Conservation (phyloP, 1,140 invertebrate genomes). For the Colletes latitarsis region DNA sequence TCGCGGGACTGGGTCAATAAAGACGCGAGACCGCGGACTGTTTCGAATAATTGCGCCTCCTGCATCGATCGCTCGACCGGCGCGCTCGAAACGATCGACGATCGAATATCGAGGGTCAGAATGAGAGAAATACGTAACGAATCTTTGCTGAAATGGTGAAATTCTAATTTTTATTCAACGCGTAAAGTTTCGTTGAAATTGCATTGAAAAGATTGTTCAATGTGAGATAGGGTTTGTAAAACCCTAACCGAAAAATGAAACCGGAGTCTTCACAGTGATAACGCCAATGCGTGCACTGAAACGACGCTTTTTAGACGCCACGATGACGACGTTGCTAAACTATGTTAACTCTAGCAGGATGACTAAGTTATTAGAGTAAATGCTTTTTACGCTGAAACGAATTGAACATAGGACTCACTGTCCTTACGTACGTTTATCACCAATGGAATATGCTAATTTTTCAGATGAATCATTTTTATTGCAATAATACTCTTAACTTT, state of each 20-base stretch:
- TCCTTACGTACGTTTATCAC: neutral
- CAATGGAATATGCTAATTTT: neutral
- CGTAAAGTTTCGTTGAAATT: neutral
- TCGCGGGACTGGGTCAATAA: conserved; percentile 67
- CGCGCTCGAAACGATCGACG: neutral
- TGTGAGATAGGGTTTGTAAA: too few relatives aligned
- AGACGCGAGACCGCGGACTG: conserved; percentile 33
- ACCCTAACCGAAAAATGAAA: neutral
- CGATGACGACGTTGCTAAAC: neutral
- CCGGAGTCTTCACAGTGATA: neutral
- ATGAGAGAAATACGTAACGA: too few relatives aligned
- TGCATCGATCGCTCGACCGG: conserved; percentile 1
- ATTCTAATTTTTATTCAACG: too few relatives aligned
- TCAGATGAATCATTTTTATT: neutral
- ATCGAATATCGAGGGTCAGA: neutral
- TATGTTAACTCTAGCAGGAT: neutral
- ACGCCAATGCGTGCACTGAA: neutral
- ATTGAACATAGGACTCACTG: neutral
- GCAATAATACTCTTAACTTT: too few relatives aligned
- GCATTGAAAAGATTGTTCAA: neutral
- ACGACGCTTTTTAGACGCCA: conserved; percentile 6
- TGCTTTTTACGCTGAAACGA: conserved; percentile 16
- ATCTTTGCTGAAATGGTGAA: too few relatives aligned
- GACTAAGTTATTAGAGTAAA: conserved; percentile 32
- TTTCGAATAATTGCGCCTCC: conserved; percentile 21